Percentiles rank a stretch among this genome's conserved stretches.
Evolutionary conservation across 2,888 invertebrate genomes (phyloP).

Genomic region (Terebella lapidaria): DNA sequence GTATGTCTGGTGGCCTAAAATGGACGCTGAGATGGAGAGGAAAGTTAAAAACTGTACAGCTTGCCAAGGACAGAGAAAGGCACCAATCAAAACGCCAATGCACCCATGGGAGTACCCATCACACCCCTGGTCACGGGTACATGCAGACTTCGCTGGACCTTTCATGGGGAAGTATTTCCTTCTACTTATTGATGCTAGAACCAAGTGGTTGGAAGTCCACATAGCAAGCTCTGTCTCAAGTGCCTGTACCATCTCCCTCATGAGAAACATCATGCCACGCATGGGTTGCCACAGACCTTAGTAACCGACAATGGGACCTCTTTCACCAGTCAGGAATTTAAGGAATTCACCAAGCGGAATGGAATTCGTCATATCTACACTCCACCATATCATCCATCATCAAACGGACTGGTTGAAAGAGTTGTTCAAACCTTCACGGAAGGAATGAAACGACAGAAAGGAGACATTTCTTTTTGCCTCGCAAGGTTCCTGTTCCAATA

Average conservation of each 20-base stretch:
- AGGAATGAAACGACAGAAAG: not conserved
- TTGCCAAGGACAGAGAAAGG: not conserved
- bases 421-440: not conserved
- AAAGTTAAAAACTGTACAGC: not conserved
- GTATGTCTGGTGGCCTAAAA: not conserved
- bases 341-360: not conserved
- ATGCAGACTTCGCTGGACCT: not conserved
- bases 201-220: not conserved
- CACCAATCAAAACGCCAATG: not conserved
- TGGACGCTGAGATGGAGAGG: not conserved
- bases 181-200: not conserved
- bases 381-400: not conserved
- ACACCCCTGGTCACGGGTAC: not conserved
- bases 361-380: conserved; percentile 1
- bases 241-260: not conserved
- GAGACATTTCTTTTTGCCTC: too few relatives aligned
- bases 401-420: conserved; percentile 1
- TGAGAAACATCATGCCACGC: not conserved
- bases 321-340: not conserved
- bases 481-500: not conserved
- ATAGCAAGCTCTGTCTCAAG: not conserved
- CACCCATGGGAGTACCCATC: not conserved
- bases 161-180: not conserved
- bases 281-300: not conserved
- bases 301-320: not conserved